Percentiles rank a stretch among this genome's conserved stretches.
phyloP scores from a whole-genome alignment of 1,140 invertebrate species.

The Trinorchestia longiramus region DNA sequence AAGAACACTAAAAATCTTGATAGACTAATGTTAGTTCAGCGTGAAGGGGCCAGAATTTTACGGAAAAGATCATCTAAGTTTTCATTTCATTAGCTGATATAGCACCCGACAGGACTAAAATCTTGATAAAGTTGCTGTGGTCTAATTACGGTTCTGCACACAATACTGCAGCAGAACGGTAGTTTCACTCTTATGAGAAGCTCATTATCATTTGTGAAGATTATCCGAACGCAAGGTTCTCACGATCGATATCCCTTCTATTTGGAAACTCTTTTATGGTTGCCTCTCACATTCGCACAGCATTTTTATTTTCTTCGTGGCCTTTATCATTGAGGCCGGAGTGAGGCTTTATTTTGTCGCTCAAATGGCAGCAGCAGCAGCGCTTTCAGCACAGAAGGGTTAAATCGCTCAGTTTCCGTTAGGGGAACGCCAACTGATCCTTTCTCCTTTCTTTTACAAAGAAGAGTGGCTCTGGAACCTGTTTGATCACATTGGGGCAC shows the following conservation, averaged over 20 bases:
- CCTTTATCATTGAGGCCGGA: neutral
- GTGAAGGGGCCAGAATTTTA: neutral
- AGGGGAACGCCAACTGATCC: conserved; percentile 1
- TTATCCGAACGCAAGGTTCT: conserved; percentile 15
- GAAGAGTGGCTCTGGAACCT: conserved; percentile 13
- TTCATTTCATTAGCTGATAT: neutral
- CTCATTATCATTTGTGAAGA: conserved; percentile 44
- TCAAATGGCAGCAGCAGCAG: conserved; percentile 29
- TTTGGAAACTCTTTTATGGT: conserved; percentile 44
- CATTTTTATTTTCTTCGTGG: conserved; percentile 24
- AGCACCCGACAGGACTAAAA: neutral
- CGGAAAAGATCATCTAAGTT: neutral
- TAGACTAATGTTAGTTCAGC: too few relatives aligned
- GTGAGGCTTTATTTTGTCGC: neutral
- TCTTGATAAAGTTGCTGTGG: neutral
- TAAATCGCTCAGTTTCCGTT: neutral
- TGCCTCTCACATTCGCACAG: conserved; percentile 40
- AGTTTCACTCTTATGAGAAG: conserved; percentile 5
- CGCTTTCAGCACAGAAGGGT: neutral
- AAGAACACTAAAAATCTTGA: too few relatives aligned
- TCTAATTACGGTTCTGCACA: neutral
- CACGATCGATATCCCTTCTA: conserved; percentile 54
- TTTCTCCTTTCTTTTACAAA: conserved; percentile 39
- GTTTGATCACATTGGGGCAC: neutral
- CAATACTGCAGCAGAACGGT: neutral